Evolutionary conservation across 1,140 invertebrate species (phyloP).

Genomic region (Augochlora pura): DNA sequence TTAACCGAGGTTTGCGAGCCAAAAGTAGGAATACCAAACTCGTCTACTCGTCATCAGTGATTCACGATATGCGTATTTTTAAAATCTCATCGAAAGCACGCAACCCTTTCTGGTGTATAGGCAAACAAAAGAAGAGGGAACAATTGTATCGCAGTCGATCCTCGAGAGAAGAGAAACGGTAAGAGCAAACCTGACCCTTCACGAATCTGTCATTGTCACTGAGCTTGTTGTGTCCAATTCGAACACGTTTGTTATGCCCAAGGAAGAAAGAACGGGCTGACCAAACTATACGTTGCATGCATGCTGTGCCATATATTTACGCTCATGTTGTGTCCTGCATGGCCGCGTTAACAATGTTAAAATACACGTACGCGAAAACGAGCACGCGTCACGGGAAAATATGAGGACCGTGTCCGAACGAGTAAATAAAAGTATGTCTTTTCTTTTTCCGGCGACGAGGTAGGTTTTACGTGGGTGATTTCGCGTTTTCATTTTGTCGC

Average conservation of each 20-base stretch:
- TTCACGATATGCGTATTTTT: constrained; percentile 42
- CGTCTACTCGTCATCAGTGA: neutral
- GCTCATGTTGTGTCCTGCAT: no score
- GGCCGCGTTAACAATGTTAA: no score
- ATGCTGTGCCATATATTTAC: no score
- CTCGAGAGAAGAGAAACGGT: constrained; percentile 22
- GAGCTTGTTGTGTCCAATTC: neutral
- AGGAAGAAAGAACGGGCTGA: neutral
- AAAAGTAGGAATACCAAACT: neutral
- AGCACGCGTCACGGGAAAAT: no score
- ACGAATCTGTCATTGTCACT: neutral
- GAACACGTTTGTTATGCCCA: neutral
- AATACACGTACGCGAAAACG: no score
- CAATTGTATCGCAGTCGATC: neutral
- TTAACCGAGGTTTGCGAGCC: neutral
- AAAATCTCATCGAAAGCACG: constrained; percentile 16
- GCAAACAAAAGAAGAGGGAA: constrained; percentile 23
- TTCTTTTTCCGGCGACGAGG: no score
- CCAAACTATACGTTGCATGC: neutral
- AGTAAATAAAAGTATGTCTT: no score
- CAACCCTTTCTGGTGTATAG: constrained; percentile 29
- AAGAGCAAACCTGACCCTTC: neutral
- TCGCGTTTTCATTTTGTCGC: no score
- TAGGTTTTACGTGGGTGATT: no score
- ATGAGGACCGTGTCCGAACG: no score